Percentiles rank a stretch among this genome's conserved stretches.
Evolutionary conservation across 2,888 invertebrate genomes (phyloP).

Genomic region (Aleiodes testaceus): DNA sequence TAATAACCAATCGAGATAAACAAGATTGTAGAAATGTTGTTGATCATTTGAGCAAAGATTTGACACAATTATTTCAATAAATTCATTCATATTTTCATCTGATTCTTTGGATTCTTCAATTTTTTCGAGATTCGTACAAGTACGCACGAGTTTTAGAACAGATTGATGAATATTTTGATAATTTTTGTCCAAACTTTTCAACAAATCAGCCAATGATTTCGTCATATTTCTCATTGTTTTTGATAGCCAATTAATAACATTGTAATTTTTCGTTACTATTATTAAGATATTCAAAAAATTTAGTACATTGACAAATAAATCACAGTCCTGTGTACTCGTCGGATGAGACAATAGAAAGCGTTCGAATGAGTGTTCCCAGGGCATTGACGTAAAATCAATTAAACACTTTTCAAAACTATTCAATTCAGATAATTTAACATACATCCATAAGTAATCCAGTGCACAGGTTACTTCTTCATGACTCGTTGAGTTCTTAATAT

Average conservation of each 20-base stretch:
- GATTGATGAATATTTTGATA: constrained; percentile 67
- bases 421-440: constrained; percentile 53
- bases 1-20: constrained; percentile 74
- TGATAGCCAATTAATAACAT: constrained; percentile 58
- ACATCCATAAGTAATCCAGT: constrained; percentile 77
- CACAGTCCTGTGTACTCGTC: constrained; percentile 78
- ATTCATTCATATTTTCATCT: constrained; percentile 51
- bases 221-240: constrained; percentile 63
- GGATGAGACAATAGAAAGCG: constrained; percentile 80
- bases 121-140: constrained; percentile 59
- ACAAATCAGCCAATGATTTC: constrained; percentile 62
- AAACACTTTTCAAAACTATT: constrained; percentile 53
- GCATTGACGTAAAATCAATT: constrained; percentile 73
- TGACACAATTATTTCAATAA: constrained; percentile 73
- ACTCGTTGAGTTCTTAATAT: constrained; percentile 79
- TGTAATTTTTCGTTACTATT: constrained; percentile 51
- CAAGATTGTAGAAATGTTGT: constrained; percentile 76
- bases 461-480: constrained; percentile 77
- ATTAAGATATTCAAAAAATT: constrained; percentile 69
- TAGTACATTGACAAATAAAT: constrained; percentile 75
- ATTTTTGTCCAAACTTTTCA: constrained; percentile 59
- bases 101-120: constrained; percentile 47
- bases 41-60: constrained; percentile 74
- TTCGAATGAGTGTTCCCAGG: constrained; percentile 78
- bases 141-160: constrained; percentile 63